Percentiles rank a stretch among this genome's conserved stretches.
phyloP scores from a whole-genome alignment of 2,797 vertebrate genomes.

The Spinus olivaceus region DNA sequence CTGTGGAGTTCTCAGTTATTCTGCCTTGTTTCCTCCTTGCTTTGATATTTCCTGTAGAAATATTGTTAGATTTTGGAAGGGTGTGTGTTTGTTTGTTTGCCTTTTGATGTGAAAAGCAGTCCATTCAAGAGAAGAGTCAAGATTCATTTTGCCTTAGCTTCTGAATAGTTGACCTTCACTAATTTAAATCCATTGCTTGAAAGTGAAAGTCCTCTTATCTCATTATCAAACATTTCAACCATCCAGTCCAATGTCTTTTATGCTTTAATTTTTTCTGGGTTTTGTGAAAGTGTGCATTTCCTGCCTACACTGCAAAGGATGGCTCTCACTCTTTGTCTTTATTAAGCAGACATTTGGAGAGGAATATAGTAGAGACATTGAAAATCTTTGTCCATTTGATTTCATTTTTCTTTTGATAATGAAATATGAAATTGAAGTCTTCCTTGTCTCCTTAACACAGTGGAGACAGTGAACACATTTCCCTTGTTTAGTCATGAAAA shows the following conservation, averaged over 20 bases:
- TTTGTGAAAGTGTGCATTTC: not conserved
- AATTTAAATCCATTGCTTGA: not conserved
- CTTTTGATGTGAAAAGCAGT: not conserved
- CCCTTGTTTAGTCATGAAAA: not conserved
- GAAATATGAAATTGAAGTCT: not conserved
- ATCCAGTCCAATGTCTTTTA: not conserved
- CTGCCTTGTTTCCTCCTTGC: not conserved
- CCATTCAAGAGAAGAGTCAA: not conserved
- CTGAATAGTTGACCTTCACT: not conserved
- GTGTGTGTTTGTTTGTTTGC: not conserved
- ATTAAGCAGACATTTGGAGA: not conserved
- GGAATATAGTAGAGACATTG: not conserved
- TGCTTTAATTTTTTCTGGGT: not conserved
- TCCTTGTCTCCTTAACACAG: not conserved
- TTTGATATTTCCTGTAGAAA: not conserved
- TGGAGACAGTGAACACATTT: not conserved
- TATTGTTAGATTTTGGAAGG: not conserved
- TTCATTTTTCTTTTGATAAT: not conserved
- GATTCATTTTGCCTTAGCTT: not conserved
- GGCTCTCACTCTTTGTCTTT: not conserved
- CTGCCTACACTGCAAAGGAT: not conserved
- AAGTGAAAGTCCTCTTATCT: slow-evolving; percentile 4
- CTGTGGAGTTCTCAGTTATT: not conserved
- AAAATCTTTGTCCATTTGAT: not conserved
- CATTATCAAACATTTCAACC: not conserved